Base-by-base conservation (phyloP, 2,797 vertebrate genomes). In the Dermochelys coriacea region DNA sequence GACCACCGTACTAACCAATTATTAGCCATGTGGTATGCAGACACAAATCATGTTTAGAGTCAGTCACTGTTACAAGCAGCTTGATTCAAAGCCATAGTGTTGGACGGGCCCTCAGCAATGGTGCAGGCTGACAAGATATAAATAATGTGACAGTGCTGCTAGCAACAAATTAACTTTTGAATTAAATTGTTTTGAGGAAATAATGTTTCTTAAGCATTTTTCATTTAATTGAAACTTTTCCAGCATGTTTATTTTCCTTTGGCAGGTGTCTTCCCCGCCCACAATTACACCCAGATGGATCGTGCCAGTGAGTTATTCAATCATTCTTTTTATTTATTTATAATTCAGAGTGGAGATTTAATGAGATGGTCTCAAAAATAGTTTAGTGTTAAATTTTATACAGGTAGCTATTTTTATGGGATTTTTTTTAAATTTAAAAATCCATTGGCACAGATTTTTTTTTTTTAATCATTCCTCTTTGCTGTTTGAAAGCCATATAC, bases 231-330 rank as follows among this genome's bases (percentile, higher is more conserved):
- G 31, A 87, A 0, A 18, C 12, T 84, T 85, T 85, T 71, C 92
- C 88, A 94, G 52, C 82, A 23, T 9, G 2, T 89, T 27, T 61
- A 8, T 96, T 94, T 97, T 81, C 97, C 94, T 98, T 85, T 97
- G 97, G 15, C 95, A 98, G 96, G 98, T 98, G 55, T 98, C 98
- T 96, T 97, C 98, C 74, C 98, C 99, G 96, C 98, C 98, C 64
- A 93, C 95, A 41, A 97, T 99, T 96, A 97, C 98, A 41, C 99
- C 99, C 5, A 98, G 99, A 94, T 99, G 99, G 99, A 98, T 99
- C 96, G 97, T 99, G 92, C 99, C 99, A 94, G 97, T 99, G 91
- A 96, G 98, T 97, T 95, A 37, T 34, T 89, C 86, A n/a, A 79
- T 27, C 2, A 3, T 94, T 94, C 37, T 19, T 79, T 87, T 41